A percentile compares a stretch with the other conserved stretches of the same genome.
Evolutionary conservation across 1,140 invertebrate species (phyloP).

Genomic region (Drosophila funebris): DNA sequence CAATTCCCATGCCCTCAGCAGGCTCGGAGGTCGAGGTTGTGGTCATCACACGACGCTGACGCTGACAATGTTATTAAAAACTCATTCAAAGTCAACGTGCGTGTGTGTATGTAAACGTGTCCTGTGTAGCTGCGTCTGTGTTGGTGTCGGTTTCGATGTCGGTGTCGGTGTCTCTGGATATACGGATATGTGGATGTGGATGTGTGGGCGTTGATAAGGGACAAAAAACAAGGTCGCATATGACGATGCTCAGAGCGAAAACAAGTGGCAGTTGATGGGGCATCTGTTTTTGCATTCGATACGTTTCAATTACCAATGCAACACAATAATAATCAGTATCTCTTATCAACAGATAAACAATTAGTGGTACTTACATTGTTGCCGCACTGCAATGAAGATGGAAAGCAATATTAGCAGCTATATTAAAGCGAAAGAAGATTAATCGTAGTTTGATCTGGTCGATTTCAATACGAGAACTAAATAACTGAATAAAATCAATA

Average conservation of each 20-base stretch:
- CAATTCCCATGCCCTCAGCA: not conserved
- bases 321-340: conserved; percentile 26
- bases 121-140: not conserved
- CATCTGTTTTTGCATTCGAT: conserved; percentile 38
- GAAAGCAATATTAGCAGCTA: not conserved
- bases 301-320: conserved; percentile 38
- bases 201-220: conserved; percentile 25
- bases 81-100: conserved; percentile 62
- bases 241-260: conserved; percentile 8
- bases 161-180: not conserved
- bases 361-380: not conserved
- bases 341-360: conserved; percentile 18
- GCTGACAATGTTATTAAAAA: conserved; percentile 81
- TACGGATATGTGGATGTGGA: not conserved
- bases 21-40: conserved; percentile 29
- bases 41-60: conserved; percentile 69
- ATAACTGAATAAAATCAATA: no score
- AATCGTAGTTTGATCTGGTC: no score
- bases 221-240: conserved; percentile 1
- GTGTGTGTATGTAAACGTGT: conserved; percentile 7
- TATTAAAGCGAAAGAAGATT: not conserved
- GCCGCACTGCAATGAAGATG: not conserved
- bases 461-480: no score
- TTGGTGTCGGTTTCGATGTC: not conserved
- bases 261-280: conserved; percentile 8